Percentiles rank a stretch among this genome's conserved stretches.
Evolutionary conservation across 2,888 invertebrate species (phyloP).

Genomic region (Gisinianus flammeolus): DNA sequence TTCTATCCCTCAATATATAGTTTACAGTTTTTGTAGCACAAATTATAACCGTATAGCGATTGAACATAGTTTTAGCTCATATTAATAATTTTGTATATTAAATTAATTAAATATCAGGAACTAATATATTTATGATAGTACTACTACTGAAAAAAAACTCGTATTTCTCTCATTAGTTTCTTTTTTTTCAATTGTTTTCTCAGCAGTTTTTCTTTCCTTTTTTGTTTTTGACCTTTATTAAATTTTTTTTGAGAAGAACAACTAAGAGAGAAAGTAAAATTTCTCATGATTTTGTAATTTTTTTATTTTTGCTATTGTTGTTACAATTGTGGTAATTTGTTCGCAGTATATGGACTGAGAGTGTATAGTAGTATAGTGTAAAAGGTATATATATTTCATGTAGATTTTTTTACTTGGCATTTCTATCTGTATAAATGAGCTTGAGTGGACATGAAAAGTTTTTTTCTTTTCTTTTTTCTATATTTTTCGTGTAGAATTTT

Average conservation of each 20-base stretch:
- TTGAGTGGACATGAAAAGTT: too few relatives aligned
- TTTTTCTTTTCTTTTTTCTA: background rate
- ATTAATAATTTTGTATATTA: background rate
- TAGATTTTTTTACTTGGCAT: too few relatives aligned
- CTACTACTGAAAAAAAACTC: background rate
- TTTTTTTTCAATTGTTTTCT: background rate
- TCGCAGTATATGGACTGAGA: too few relatives aligned
- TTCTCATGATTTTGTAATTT: too few relatives aligned
- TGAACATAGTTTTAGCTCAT: background rate
- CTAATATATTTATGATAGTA: background rate
- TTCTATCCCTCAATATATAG: constrained; percentile 15
- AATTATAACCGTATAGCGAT: background rate
- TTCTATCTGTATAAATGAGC: too few relatives aligned
- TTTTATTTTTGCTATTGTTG: too few relatives aligned
- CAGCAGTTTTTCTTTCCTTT: background rate
- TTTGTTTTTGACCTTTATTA: background rate
- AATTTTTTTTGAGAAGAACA: background rate
- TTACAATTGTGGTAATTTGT: too few relatives aligned
- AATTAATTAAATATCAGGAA: background rate
- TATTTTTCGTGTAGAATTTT: background rate
- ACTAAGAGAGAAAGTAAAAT: too few relatives aligned
- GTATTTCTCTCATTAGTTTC: background rate
- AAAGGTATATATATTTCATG: too few relatives aligned
- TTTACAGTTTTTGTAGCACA: constrained; percentile 1
- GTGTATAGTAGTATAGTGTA: too few relatives aligned